Conservation (phyloP, 2,797 vertebrate genomes). For the Gambusia yucatana region DNA sequence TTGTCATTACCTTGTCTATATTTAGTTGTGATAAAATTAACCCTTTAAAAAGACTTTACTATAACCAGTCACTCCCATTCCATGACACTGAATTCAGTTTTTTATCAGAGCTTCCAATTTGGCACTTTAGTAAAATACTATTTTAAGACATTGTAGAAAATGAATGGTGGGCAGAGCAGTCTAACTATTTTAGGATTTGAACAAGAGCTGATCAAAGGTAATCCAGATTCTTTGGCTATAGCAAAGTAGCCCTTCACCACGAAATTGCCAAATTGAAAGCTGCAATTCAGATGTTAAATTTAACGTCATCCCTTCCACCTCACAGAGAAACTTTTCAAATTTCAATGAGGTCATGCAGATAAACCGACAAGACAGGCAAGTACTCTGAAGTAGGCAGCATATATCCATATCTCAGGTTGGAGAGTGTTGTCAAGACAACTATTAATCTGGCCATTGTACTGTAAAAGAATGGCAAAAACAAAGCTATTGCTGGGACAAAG, state of each 20-base stretch:
- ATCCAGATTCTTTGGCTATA: background rate
- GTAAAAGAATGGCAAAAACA: background rate
- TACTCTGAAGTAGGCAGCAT: background rate
- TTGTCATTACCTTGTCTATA: background rate
- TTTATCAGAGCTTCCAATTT: background rate
- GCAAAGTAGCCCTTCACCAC: background rate
- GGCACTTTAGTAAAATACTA: background rate
- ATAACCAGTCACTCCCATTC: background rate
- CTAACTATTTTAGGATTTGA: background rate
- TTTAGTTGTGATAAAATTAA: background rate
- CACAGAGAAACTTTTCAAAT: background rate
- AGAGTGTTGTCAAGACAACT: background rate
- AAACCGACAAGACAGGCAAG: background rate
- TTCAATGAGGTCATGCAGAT: background rate
- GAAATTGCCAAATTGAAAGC: background rate
- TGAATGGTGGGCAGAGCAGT: background rate
- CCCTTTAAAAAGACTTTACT: background rate
- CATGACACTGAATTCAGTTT: background rate
- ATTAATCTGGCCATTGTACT: background rate
- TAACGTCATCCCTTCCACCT: background rate
- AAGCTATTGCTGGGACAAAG: background rate
- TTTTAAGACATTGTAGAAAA: background rate
- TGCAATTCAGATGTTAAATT: background rate
- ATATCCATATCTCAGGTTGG: background rate
- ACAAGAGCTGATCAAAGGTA: background rate